Percentiles rank a stretch among this genome's conserved stretches.
Conservation (phyloP, 2,888 invertebrate genomes). For the Melieria omissa region DNA sequence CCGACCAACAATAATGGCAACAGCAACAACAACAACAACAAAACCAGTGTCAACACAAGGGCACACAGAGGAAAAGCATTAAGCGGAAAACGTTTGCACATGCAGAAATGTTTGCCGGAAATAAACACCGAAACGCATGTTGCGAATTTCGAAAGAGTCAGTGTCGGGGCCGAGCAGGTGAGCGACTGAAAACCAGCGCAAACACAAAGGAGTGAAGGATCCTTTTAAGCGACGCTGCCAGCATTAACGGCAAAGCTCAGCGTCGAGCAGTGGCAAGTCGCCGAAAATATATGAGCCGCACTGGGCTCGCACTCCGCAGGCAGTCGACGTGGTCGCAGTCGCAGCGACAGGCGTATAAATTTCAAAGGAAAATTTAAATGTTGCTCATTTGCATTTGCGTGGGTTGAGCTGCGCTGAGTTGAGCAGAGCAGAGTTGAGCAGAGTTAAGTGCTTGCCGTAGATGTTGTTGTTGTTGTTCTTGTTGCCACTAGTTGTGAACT, state of each 20-base stretch:
- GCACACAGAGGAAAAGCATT: too few species aligned
- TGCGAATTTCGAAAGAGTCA: slow-evolving; percentile 2
- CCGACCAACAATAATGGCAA: too few species aligned
- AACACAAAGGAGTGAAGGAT: background rate
- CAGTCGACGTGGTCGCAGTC: background rate
- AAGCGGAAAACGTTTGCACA: background rate
- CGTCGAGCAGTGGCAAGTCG: background rate
- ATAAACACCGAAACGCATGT: slow-evolving; percentile 18
- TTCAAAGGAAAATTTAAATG: slow-evolving; percentile 31
- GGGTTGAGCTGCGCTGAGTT: background rate
- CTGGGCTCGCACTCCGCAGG: background rate
- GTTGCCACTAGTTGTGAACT: background rate
- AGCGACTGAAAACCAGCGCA: background rate
- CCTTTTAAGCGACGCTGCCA: too few species aligned
- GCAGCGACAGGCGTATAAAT: slow-evolving; percentile 26
- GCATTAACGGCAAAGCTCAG: too few species aligned
- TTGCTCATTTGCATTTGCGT: slow-evolving; percentile 27
- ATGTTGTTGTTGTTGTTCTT: background rate
- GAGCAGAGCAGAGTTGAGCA: too few species aligned
- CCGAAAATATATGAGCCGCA: background rate
- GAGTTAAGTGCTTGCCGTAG: background rate
- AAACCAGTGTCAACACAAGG: slow-evolving; percentile 7
- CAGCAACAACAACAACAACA: background rate
- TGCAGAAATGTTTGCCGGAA: background rate
- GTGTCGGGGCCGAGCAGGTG: background rate